Evolutionary conservation across 2,888 invertebrate species (phyloP).

Genomic region (Tenthredo livida): DNA sequence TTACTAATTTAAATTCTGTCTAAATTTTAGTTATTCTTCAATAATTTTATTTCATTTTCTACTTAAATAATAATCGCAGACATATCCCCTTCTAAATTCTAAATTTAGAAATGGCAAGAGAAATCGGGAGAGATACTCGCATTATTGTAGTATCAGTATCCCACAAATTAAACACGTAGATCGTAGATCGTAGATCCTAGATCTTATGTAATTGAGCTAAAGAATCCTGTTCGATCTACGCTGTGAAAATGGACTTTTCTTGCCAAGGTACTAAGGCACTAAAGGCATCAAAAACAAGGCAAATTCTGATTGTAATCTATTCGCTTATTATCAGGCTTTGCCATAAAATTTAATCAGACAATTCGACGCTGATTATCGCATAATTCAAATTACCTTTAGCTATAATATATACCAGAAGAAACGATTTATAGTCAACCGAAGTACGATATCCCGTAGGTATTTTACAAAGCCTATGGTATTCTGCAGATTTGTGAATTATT

Average conservation of each 20-base stretch:
- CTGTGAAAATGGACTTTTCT: background rate
- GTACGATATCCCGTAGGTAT: background rate
- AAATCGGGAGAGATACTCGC: background rate
- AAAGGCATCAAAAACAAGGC: constrained; percentile 7
- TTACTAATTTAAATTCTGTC: background rate
- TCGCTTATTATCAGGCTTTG: background rate
- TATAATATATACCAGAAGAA: background rate
- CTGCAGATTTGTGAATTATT: constrained; percentile 21
- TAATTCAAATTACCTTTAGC: background rate
- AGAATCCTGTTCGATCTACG: background rate
- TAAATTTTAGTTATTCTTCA: background rate
- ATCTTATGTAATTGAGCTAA: constrained; percentile 14
- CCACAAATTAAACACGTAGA: background rate
- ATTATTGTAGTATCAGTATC: background rate
- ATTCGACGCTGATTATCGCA: background rate
- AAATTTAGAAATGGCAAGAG: constrained; percentile 8
- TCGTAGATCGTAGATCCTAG: background rate
- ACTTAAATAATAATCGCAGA: background rate
- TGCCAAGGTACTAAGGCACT: constrained; percentile 30
- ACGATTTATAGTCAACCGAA: background rate
- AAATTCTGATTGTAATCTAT: constrained; percentile 12
- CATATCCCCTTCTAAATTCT: background rate
- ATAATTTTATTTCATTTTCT: background rate
- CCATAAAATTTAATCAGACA: background rate
- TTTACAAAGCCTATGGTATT: background rate